Evolutionary conservation across 1,140 invertebrate genomes (phyloP).

Genomic region (Cyphomyrmex costatus): DNA sequence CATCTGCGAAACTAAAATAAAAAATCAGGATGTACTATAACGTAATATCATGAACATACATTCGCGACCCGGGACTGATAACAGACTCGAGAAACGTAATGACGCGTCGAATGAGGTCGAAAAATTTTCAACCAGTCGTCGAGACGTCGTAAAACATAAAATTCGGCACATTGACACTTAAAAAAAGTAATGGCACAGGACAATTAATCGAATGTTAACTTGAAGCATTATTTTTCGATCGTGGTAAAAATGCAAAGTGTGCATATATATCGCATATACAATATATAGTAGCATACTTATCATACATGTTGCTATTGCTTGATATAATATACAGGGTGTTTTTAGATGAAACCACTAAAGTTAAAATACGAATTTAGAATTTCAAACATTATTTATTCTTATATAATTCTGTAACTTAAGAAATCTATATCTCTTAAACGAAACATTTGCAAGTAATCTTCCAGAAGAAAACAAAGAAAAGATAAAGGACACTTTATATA

Average conservation of each 20-base stretch:
- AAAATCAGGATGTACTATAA: constrained; percentile 45
- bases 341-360: too few relatives aligned
- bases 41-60: constrained; percentile 66
- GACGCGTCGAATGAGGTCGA: not conserved
- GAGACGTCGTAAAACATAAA: constrained; percentile 5
- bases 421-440: too few relatives aligned
- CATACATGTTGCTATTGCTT: not conserved
- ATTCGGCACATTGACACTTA: not conserved
- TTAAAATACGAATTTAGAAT: too few relatives aligned
- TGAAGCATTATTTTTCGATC: constrained; percentile 39
- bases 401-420: too few relatives aligned
- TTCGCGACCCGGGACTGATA: constrained; percentile 7
- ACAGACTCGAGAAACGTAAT: constrained; percentile 4
- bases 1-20: constrained; percentile 31
- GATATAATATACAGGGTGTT: not conserved
- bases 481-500: too few relatives aligned
- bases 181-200: constrained; percentile 45
- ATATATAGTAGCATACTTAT: too few relatives aligned
- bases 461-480: too few relatives aligned
- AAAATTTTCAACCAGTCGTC: not conserved
- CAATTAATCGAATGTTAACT: constrained; percentile 36
- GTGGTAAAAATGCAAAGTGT: constrained; percentile 34
- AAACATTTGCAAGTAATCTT: too few relatives aligned
- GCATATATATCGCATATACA: too few relatives aligned
- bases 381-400: too few relatives aligned